Conservation (phyloP, 2,797 vertebrate genomes). For the Alfaro cultratus region DNA sequence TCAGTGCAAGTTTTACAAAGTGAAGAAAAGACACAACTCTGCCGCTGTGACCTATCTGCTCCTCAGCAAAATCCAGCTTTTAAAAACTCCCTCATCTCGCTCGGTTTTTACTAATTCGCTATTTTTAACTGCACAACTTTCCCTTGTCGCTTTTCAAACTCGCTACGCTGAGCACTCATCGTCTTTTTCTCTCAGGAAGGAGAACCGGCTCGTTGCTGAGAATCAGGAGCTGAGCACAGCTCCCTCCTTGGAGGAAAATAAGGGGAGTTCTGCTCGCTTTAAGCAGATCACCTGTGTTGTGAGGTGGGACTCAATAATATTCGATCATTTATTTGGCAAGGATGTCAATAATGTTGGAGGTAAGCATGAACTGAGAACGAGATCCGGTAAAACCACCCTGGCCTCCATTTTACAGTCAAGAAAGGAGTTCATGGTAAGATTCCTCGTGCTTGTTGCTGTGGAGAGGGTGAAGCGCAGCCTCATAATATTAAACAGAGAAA, state of each 20-base stretch:
- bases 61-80: conserved; percentile 2
- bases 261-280: conserved; percentile 32
- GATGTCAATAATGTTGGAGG: conserved; percentile 20
- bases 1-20: conserved; percentile 10
- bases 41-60: not conserved
- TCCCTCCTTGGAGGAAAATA: conserved; percentile 25
- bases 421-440: conserved; percentile 53
- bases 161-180: not conserved
- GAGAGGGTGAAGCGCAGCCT: conserved; percentile 20
- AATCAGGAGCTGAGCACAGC: conserved; percentile 5
- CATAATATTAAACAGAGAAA: conserved; percentile 38
- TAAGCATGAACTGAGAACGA: conserved; percentile 52
- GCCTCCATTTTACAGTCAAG: conserved; percentile 21
- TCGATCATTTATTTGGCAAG: conserved; percentile 32
- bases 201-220: conserved; percentile 9
- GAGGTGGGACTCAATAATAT: not conserved
- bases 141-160: not conserved
- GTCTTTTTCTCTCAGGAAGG: not conserved
- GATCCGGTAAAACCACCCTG: conserved; percentile 28
- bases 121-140: not conserved
- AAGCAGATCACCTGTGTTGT: not conserved
- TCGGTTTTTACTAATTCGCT: not conserved
- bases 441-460: conserved; percentile 20
- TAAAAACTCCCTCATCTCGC: not conserved
- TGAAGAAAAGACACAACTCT: not conserved